Percentiles rank a stretch among this genome's conserved stretches.
Evolutionary conservation across 2,113 vertebrate species (phyloP).

Genomic region (Labeo catla): DNA sequence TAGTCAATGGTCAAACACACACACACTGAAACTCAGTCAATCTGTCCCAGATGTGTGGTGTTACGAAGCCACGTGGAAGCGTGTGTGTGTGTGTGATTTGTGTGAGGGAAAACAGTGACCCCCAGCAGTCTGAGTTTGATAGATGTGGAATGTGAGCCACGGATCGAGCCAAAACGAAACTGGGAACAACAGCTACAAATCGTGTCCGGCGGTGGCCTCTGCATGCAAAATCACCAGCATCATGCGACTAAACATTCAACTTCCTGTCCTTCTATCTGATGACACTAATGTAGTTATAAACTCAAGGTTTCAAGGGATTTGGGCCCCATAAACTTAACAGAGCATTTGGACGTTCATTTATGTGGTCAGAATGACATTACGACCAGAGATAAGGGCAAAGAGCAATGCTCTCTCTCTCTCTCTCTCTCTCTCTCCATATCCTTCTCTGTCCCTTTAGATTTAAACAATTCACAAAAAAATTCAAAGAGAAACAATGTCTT

Average conservation of each 20-base stretch:
- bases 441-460: too few relatives aligned
- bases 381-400: neutral
- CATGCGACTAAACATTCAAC: neutral
- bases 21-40: slow-evolving; percentile 38
- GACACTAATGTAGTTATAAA: slow-evolving; percentile 7
- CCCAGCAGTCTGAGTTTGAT: slow-evolving; percentile 73
- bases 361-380: neutral
- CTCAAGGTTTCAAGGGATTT: neutral
- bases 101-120: slow-evolving; percentile 63
- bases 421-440: too few relatives aligned
- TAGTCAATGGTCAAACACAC: slow-evolving; percentile 23
- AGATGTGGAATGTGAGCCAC: slow-evolving; percentile 69
- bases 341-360: neutral
- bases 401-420: neutral
- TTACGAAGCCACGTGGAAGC: slow-evolving; percentile 14
- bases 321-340: neutral
- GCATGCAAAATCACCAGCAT: neutral
- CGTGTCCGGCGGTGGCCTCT: neutral
- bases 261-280: neutral
- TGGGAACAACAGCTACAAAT: slow-evolving; percentile 39
- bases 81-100: slow-evolving; percentile 8
- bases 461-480: neutral
- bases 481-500: neutral
- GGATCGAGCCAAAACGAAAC: slow-evolving; percentile 61
- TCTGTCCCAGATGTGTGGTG: slow-evolving; percentile 58